These are phyloP conservation scores for Carapus acus DNA, from an alignment of 2,797 vertebrate genomes.

Conservation along the genomic window DNA sequence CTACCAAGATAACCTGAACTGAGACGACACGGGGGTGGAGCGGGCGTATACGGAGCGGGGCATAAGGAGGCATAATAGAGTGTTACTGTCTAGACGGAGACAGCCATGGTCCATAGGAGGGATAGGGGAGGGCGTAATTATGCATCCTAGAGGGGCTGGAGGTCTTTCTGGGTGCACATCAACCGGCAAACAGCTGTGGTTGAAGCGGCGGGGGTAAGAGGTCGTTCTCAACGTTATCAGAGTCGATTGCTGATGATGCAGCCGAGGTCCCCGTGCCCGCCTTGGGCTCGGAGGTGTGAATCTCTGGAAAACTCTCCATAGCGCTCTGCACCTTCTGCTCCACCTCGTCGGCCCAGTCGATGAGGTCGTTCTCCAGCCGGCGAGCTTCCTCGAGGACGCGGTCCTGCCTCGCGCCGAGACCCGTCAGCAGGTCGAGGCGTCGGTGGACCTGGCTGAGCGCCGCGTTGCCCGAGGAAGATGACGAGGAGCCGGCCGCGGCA, in stretches of 20 bases:
- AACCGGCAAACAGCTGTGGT: slow-evolving; percentile 91
- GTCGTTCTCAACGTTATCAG: slow-evolving; percentile 83
- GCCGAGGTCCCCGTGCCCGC: slow-evolving; percentile 28
- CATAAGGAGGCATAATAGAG: slow-evolving; percentile 10
- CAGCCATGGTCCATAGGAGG: slow-evolving; percentile 13
- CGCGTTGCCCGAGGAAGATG: slow-evolving; percentile 62
- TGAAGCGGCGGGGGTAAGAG: slow-evolving; percentile 88
- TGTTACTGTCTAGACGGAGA: slow-evolving; percentile 32
- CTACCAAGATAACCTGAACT: background rate
- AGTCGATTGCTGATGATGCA: slow-evolving; percentile 63
- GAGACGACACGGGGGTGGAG: slow-evolving; percentile 15
- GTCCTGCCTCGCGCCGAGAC: slow-evolving; percentile 83
- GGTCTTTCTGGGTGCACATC: slow-evolving; percentile 36
- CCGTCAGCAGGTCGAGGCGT: slow-evolving; percentile 80
- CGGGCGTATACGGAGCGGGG: slow-evolving; percentile 7
- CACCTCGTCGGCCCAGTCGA: slow-evolving; percentile 91
- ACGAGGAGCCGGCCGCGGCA: slow-evolving; percentile 50
- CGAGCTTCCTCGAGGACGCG: slow-evolving; percentile 78
- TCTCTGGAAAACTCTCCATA: slow-evolving; percentile 78
- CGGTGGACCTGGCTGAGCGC: slow-evolving; percentile 77
- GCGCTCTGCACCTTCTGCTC: slow-evolving; percentile 84
- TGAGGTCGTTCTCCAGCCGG: slow-evolving; percentile 88
- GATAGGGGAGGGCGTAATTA: slow-evolving; percentile 14
- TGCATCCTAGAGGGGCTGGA: slow-evolving; percentile 16
- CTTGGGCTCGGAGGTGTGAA: slow-evolving; percentile 57